These are phyloP conservation scores for Anolis carolinensis DNA, from an alignment of 2,113 vertebrate genomes.

Conservation along the genomic window DNA sequence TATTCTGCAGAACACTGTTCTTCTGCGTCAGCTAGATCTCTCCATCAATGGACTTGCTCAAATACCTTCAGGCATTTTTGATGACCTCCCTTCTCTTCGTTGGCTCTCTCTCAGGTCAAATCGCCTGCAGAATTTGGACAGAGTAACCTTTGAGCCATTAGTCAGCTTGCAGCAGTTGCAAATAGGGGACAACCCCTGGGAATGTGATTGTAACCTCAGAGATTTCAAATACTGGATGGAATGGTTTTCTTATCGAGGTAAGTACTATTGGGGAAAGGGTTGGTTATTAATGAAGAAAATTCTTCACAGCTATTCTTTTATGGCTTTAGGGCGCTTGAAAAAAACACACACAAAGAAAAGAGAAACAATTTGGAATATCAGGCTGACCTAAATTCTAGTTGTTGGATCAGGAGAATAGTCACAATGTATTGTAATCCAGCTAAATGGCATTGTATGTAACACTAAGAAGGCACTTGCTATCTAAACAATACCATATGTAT, in stretches of 20 bases:
- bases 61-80: constrained; percentile 88
- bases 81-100: constrained; percentile 85
- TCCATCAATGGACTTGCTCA: constrained; percentile 91
- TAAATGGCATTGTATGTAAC: not conserved
- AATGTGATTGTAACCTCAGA: constrained; percentile 95
- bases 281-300: rapidly evolving
- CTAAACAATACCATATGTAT: too few relatives aligned
- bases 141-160: constrained; percentile 93
- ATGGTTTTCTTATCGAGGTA: constrained; percentile 98
- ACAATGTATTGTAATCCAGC: not conserved
- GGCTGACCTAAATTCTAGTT: constrained; percentile 8
- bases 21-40: constrained; percentile 89
- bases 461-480: not conserved
- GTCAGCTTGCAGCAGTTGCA: constrained; percentile 89
- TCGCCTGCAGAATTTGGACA: constrained; percentile 90
- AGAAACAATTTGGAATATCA: not conserved
- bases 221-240: constrained; percentile 99
- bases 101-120: constrained; percentile 93
- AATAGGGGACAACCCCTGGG: constrained; percentile 96
- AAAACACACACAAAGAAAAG: constrained; percentile 20
- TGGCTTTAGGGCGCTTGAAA: not conserved
- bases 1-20: constrained; percentile 83
- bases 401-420: constrained; percentile 30
- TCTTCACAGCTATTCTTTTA: not conserved
- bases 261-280: not conserved